Conservation (phyloP, 2,888 invertebrate genomes). For the Pristionchus fissidentatus region DNA sequence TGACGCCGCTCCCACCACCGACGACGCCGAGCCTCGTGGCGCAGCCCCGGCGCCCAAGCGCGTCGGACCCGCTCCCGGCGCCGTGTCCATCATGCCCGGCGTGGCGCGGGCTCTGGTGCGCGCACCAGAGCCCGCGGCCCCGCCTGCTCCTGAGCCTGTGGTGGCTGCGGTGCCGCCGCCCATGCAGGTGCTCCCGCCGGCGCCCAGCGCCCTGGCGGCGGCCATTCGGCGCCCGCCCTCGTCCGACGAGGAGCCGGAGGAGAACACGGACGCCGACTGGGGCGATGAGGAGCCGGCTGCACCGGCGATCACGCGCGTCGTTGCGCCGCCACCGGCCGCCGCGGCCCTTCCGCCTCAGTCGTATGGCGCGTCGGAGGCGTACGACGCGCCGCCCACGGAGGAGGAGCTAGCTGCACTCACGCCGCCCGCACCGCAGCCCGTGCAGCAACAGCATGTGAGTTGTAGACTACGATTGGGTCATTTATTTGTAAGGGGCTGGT, state of each 20-base stretch:
- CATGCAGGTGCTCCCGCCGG: constrained; percentile 52
- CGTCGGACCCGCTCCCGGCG: constrained; percentile 52
- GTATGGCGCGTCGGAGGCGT: not conserved
- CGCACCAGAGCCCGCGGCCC: constrained; percentile 8
- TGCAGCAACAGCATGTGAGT: constrained; percentile 18
- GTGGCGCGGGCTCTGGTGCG: not conserved
- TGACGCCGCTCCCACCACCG: not conserved
- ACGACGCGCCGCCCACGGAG: constrained; percentile 46
- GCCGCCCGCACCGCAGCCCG: constrained; percentile 32
- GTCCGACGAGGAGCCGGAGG: constrained; percentile 55
- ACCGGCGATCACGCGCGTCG: not conserved
- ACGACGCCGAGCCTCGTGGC: not conserved
- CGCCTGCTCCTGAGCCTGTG: constrained; percentile 6
- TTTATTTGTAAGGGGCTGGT: too few relatives aligned
- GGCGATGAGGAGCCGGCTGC: constrained; percentile 39
- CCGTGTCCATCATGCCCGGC: constrained; percentile 56
- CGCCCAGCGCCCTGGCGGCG: not conserved
- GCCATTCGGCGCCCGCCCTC: constrained; percentile 51
- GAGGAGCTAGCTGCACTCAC: constrained; percentile 44
- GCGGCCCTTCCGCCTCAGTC: not conserved
- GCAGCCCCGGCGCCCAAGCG: constrained; percentile 30
- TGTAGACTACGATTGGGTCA: not conserved
- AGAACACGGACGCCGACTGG: constrained; percentile 57
- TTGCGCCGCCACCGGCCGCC: not conserved
- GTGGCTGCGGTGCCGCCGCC: constrained; percentile 46